Base-by-base conservation (phyloP, 1,140 invertebrate genomes). In the Planococcus citri region DNA sequence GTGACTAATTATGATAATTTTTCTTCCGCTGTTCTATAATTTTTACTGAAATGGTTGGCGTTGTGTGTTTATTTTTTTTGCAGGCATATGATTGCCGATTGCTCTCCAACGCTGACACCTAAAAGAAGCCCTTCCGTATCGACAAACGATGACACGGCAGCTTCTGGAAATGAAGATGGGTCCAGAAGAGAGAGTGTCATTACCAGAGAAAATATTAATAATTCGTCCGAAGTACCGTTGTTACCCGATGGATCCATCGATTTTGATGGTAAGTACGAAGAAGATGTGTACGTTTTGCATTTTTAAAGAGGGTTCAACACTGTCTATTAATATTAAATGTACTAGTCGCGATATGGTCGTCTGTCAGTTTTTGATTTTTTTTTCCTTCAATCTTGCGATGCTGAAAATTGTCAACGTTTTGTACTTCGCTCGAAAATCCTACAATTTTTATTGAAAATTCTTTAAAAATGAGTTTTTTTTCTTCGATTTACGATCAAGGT, bases 151-250 rank as follows among this genome's bases (percentile, higher is more conserved):
- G 25, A 64, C 24, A 64, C 21, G 10, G 60, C 25, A 27, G 25
- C 60, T 24, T 64, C 60, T 24, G 60, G 22, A 6, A 64, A 64
- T 21, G 60, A 64, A 64, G 25, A 64, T 64, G 60, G 25, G 3
- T 64, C 60, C 60, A 64, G 60, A 9, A 22, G 60, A 27, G 60
- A 64, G 17, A 64, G 60, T 25, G 17, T 64, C 60, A 64, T 24
- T 64, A 10, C 17, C 4, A 2, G 25, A 25, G 60, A 64, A 25
- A 27, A 27, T 64, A 25, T 24, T 25, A 64, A 24, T 14, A 27
- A 64, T 64, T 64, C 60, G 17, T 64, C 60, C 60, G 37, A 37
- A 68, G 68, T 68, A 37, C 37, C 68, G 12, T 29, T 29, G 27
- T 68, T 68, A 68, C 27, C 68, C 2, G 68, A 37, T 20, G 37